Conservation (phyloP, 2,113 vertebrate species). For the Pseudorasbora parva region DNA sequence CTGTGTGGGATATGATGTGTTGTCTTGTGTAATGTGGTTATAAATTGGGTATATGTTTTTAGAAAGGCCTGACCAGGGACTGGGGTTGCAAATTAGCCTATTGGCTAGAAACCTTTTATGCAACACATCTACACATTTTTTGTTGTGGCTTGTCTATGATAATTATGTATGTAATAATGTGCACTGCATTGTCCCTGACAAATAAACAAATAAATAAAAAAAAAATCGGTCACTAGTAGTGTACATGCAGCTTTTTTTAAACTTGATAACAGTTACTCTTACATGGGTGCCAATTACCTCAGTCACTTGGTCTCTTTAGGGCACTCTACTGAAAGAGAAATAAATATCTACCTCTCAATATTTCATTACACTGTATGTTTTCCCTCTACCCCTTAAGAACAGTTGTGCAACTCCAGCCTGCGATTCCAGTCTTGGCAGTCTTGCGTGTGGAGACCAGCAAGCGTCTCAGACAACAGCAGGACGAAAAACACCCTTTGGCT, state of each 20-base stretch:
- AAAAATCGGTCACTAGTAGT: not conserved
- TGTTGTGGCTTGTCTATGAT: too few relatives aligned
- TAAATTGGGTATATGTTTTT: too few relatives aligned
- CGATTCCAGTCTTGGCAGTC: conserved; percentile 23
- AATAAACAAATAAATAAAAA: too few relatives aligned
- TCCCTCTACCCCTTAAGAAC: conserved; percentile 24
- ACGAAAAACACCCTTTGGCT: conserved; percentile 45
- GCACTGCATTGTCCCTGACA: too few relatives aligned
- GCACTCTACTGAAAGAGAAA: conserved; percentile 57
- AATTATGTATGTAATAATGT: too few relatives aligned
- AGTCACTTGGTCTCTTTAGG: conserved; percentile 46
- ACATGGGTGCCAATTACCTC: conserved; percentile 56
- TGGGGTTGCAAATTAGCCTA: too few relatives aligned
- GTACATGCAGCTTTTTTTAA: conserved; percentile 34
- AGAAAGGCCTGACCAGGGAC: too few relatives aligned
- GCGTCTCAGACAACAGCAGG: conserved; percentile 43
- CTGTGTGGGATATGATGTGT: too few relatives aligned
- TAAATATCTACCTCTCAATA: conserved; percentile 49
- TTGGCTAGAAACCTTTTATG: too few relatives aligned
- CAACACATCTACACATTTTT: too few relatives aligned
- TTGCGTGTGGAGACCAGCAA: not conserved
- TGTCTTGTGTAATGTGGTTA: too few relatives aligned
- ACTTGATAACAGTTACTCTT: conserved; percentile 50
- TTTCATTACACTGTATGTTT: conserved; percentile 54
- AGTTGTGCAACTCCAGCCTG: conserved; percentile 37